Evolutionary conservation across 2,113 vertebrate species (phyloP).

Genomic region (Cervus canadensis): DNA sequence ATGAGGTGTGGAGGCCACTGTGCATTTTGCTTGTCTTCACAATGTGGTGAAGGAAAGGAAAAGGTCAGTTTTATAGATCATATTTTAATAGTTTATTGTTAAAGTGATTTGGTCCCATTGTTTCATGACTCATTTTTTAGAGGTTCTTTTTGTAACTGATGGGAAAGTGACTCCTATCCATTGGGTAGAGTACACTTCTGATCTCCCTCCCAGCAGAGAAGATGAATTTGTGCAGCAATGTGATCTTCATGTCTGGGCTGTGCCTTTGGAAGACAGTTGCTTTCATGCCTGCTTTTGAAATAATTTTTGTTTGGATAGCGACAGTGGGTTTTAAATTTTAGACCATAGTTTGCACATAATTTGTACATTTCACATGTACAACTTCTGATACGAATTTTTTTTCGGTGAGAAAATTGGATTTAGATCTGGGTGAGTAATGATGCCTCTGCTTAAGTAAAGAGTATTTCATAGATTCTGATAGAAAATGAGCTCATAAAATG

Average conservation of each 20-base stretch:
- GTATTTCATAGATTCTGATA: background rate
- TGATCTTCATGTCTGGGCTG: background rate
- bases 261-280: background rate
- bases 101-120: background rate
- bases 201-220: background rate
- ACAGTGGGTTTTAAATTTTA: background rate
- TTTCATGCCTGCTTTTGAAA: constrained; percentile 33
- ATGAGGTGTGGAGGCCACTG: background rate
- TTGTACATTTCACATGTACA: constrained; percentile 2
- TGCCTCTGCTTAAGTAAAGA: background rate
- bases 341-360: background rate
- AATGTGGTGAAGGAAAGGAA: background rate
- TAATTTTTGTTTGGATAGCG: constrained; percentile 27
- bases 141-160: constrained; percentile 8
- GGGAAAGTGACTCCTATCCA: constrained; percentile 7
- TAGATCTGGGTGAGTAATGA: constrained; percentile 22
- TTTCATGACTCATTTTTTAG: background rate
- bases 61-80: background rate
- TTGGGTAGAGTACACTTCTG: background rate
- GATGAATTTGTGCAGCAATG: constrained; percentile 12
- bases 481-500: constrained; percentile 24
- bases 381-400: constrained; percentile 27
- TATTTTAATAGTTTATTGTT: constrained; percentile 42
- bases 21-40: constrained; percentile 9
- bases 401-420: constrained; percentile 44